A percentile compares a stretch with the other conserved stretches of the same genome.
These are phyloP conservation scores for Zosterops lateralis DNA, from an alignment of 2,113 vertebrate genomes.

Conservation along the genomic window DNA sequence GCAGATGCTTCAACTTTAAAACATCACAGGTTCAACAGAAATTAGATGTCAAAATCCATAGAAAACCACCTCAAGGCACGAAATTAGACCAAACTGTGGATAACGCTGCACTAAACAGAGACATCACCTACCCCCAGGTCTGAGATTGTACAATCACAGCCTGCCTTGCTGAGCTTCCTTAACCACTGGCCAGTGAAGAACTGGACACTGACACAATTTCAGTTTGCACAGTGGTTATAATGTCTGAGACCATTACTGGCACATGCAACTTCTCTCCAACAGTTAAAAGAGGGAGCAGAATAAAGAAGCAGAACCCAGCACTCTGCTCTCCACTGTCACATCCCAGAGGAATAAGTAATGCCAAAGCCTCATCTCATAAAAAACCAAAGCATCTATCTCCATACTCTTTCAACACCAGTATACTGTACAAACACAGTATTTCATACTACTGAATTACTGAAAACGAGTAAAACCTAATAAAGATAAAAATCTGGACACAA, in stretches of 20 bases:
- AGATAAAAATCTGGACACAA: neutral
- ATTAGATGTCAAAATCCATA: neutral
- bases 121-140: neutral
- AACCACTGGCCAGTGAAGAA: neutral
- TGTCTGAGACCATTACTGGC: neutral
- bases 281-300: neutral
- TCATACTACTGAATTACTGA: neutral
- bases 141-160: neutral
- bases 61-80: neutral
- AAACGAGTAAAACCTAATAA: neutral
- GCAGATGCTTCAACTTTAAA: neutral
- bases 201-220: neutral
- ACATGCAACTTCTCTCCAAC: neutral
- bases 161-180: rapidly evolving
- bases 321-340: neutral
- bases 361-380: neutral
- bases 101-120: neutral
- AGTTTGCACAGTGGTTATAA: neutral
- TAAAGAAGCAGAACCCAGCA: neutral
- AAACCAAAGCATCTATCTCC: neutral
- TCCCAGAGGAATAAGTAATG: neutral
- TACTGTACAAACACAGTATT: neutral
- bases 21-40: neutral
- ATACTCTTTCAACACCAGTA: neutral
- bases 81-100: neutral